Percentiles rank a stretch among this genome's conserved stretches.
Conservation (phyloP, 2,113 vertebrate species). For the Peromyscus maniculatus region DNA sequence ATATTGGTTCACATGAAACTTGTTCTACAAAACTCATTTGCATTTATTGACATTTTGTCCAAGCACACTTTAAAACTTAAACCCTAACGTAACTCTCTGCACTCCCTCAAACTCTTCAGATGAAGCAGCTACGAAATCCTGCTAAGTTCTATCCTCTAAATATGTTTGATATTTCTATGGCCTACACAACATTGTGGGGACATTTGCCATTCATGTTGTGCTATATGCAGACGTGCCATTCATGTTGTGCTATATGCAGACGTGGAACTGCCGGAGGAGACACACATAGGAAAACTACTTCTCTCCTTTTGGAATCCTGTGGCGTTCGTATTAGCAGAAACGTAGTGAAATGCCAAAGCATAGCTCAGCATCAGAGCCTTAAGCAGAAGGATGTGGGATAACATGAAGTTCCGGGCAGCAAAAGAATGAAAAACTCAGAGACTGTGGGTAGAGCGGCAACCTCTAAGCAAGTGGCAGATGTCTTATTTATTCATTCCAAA, state of each 20-base stretch:
- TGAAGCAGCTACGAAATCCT: background rate
- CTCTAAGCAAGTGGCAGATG: slow-evolving; percentile 31
- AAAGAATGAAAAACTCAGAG: background rate
- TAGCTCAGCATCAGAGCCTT: background rate
- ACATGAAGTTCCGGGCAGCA: background rate
- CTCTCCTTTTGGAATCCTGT: slow-evolving; percentile 37
- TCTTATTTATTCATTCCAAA: slow-evolving; percentile 43
- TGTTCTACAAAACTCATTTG: slow-evolving; percentile 72
- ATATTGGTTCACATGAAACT: slow-evolving; percentile 82
- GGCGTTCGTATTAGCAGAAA: slow-evolving; percentile 30
- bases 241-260: background rate
- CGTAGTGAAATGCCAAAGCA: slow-evolving; percentile 31
- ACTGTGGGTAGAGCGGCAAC: background rate
- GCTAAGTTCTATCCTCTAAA: background rate
- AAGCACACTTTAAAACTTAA: slow-evolving; percentile 62
- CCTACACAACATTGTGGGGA: background rate
- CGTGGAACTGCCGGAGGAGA: background rate
- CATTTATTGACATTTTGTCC: slow-evolving; percentile 80
- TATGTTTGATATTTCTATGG: background rate
- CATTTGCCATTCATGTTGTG: background rate
- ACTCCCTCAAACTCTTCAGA: slow-evolving; percentile 38
- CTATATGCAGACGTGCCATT: background rate
- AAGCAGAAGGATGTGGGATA: background rate
- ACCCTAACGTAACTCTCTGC: slow-evolving; percentile 58
- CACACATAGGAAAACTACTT: background rate